A percentile compares a stretch with the other conserved stretches of the same genome.
Evolutionary conservation across 2,113 vertebrate species (phyloP).

Genomic region (Scopus umbretta): DNA sequence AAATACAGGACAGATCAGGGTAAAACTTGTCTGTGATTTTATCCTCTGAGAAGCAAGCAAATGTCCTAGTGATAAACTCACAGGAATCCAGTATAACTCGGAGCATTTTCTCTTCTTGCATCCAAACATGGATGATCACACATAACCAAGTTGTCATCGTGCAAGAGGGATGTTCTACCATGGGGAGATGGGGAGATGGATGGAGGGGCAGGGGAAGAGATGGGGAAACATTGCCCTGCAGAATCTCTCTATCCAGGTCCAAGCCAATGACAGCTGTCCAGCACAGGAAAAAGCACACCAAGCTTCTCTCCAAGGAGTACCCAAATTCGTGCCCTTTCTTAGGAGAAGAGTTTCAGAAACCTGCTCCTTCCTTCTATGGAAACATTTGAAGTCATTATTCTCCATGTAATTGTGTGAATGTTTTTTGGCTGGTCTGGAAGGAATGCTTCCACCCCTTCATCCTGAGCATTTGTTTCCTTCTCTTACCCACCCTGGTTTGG

Average conservation of each 20-base stretch:
- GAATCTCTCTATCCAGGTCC: background rate
- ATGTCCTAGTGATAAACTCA: background rate
- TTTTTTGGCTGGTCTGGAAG: background rate
- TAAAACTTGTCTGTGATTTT: background rate
- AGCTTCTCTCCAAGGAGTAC: background rate
- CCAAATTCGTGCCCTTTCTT: background rate
- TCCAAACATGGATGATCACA: background rate
- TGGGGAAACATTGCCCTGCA: background rate
- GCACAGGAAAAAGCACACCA: background rate
- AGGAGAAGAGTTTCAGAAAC: background rate
- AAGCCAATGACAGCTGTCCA: background rate
- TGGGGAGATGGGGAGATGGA: accelerated
- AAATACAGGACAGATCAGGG: background rate
- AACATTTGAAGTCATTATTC: background rate
- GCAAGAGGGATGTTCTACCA: background rate
- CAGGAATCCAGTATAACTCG: background rate
- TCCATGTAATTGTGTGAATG: background rate
- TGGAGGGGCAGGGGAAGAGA: background rate
- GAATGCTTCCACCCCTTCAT: background rate
- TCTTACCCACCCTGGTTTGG: background rate
- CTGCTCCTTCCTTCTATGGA: background rate
- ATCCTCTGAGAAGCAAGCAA: background rate
- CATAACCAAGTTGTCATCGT: accelerated
- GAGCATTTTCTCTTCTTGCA: background rate
- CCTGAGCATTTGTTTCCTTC: background rate